These are phyloP conservation scores for Panopea generosa DNA, from an alignment of 2,888 invertebrate genomes.

Conservation along the genomic window DNA sequence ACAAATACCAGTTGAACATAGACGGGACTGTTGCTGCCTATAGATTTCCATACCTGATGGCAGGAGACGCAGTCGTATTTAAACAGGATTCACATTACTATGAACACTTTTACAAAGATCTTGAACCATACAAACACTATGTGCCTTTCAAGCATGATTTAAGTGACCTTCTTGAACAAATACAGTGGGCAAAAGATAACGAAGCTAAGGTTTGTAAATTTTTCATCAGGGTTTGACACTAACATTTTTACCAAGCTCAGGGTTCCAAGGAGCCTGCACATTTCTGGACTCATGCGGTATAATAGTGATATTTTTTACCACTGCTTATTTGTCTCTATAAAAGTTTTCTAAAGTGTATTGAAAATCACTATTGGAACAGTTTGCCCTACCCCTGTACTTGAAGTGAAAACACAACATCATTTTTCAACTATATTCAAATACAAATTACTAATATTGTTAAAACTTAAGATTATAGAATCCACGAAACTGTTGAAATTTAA, in stretches of 20 bases:
- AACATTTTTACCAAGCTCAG: too few relatives aligned
- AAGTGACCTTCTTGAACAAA: constrained; percentile 91
- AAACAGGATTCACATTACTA: constrained; percentile 98
- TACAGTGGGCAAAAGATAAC: constrained; percentile 86
- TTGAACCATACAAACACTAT: constrained; percentile 92
- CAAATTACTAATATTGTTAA: too few relatives aligned
- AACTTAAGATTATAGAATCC: too few relatives aligned
- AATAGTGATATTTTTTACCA: too few relatives aligned
- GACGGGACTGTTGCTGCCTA: constrained; percentile 99
- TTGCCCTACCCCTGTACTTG: too few relatives aligned
- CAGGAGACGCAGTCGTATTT: constrained; percentile 94
- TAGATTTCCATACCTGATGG: constrained; percentile 95
- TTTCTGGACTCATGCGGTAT: constrained; percentile 90
- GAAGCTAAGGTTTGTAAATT: constrained; percentile 81
- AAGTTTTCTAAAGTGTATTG: too few relatives aligned
- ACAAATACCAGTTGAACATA: constrained; percentile 96
- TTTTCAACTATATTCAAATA: too few relatives aligned
- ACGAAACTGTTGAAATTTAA: too few relatives aligned
- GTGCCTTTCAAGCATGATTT: constrained; percentile 93
- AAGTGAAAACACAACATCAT: too few relatives aligned
- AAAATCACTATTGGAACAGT: too few relatives aligned
- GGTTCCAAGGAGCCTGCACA: constrained; percentile 91
- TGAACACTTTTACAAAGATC: constrained; percentile 95
- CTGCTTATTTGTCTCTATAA: too few relatives aligned
- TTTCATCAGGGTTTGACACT: too few relatives aligned